Evolutionary conservation across 30 jellyfish, hydroid and myxozoan genomes (phyloP), one percentile per base, ranked within the genome.

Genomic region (Rhopilema esculentum): DNA sequence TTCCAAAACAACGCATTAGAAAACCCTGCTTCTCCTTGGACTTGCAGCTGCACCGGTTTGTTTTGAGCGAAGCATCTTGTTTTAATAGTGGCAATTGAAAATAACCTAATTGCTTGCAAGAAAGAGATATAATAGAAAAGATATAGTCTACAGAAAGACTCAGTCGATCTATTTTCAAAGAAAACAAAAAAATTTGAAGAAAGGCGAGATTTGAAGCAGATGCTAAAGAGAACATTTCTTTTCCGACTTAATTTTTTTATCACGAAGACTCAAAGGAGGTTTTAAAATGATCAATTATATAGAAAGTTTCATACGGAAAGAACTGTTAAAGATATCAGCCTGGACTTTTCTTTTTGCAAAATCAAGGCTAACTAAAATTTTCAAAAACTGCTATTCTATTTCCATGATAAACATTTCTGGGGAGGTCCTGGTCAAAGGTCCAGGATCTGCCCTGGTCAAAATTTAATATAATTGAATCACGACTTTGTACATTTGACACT

Each of bases 1-100:
- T 66, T 66, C 77, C 77, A 66, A 23, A 66, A 66, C 52, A 66
- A 29, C 21, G 52, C 33, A 66, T 22, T 66, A 66, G 21, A 20
- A 66, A 66, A 23, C 77, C 32, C 77, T 66, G 77, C 33, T 29
- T 66, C 33, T 66, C 23, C 32, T 23, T 18, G 33, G 50, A 2
- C 16, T 1, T 23, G 77, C 77, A 66, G 77, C 77, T 66, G 77
- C 77, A 20, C 22, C 57, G 12, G 57, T 40, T 40, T 40, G 57
- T 40, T 40, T 66, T 18, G 77, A 66, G 30, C 4, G 77, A 32
- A 66, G 33, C 33, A 23, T 66, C 49, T 66, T 66, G 77, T 66
- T 66, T 29, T 66, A 66, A 66, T n/a, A 66, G 33, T 66, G 30
- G 30, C 33, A 31, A 66, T 24, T 23, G 77, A 66, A 21, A 66